Evolutionary conservation across 92 coral and sea anemone genomes (phyloP).

Genomic region (Blastomussa wellsi): DNA sequence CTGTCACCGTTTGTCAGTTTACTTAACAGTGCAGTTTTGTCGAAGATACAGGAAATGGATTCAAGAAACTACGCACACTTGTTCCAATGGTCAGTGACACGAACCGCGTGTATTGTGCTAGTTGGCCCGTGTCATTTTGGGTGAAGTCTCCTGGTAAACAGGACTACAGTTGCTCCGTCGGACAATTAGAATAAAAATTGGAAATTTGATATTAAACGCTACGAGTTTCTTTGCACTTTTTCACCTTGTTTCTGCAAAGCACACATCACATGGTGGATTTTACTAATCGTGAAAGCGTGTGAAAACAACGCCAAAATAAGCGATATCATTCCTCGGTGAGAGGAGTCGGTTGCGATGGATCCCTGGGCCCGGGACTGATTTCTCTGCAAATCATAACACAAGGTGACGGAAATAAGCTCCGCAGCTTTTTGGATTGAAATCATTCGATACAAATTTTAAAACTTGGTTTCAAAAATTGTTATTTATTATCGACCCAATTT

Average conservation of each 20-base stretch:
- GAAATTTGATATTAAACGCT: background rate
- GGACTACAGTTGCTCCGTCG: background rate
- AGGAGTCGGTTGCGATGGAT: too few relatives aligned
- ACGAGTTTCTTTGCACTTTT: background rate
- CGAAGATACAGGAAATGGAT: background rate
- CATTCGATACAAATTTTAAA: background rate
- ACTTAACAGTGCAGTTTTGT: background rate
- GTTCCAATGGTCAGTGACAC: background rate
- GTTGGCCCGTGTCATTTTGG: background rate
- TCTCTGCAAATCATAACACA: too few relatives aligned
- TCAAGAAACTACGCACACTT: background rate
- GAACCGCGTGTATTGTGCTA: background rate
- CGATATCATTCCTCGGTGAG: too few relatives aligned
- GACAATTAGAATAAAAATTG: background rate
- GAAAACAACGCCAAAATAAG: too few relatives aligned
- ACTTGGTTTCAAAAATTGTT: background rate
- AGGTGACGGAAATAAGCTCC: too few relatives aligned
- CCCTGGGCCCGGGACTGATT: too few relatives aligned
- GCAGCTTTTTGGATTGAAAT: background rate
- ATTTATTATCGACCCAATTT: conserved; percentile 14
- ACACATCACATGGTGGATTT: background rate
- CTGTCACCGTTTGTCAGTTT: background rate
- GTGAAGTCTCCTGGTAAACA: background rate
- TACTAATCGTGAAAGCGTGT: background rate
- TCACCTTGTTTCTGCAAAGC: background rate